phyloP scores from a whole-genome alignment of 2,888 invertebrate species.

The Ptychoptera albimana region DNA sequence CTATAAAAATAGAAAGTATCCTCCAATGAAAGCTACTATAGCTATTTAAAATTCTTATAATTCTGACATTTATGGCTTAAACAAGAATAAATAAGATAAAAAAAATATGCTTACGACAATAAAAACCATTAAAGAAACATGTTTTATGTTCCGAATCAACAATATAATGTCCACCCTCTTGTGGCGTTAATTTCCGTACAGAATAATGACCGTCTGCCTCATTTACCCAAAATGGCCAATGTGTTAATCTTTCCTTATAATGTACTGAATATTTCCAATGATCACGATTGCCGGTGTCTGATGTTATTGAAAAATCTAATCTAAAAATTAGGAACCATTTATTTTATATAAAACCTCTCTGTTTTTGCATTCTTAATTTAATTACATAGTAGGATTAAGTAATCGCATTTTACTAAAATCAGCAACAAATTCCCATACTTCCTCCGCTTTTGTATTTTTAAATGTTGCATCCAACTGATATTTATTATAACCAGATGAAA shows the following conservation, averaged over 20 bases:
- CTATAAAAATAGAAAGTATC: background rate
- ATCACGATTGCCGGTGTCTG: conserved; percentile 47
- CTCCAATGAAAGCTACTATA: background rate
- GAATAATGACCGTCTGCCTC: conserved; percentile 40
- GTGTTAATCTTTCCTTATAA: conserved; percentile 46
- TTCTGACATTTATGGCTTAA: background rate
- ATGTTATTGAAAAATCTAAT: conserved; percentile 40
- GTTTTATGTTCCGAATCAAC: conserved; percentile 46
- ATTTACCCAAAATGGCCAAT: conserved; percentile 45
- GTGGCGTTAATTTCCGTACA: conserved; percentile 34
- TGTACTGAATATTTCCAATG: conserved; percentile 52
- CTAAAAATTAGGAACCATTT: conserved; percentile 32
- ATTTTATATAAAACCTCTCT: too few relatives aligned
- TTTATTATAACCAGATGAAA: conserved; percentile 24
- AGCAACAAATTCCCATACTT: conserved; percentile 57
- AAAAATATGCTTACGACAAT: conserved; percentile 40
- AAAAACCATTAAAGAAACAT: conserved; percentile 39
- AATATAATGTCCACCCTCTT: conserved; percentile 30
- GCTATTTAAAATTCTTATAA: background rate
- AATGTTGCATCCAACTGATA: conserved; percentile 35
- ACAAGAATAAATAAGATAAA: background rate
- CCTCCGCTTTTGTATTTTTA: conserved; percentile 37
- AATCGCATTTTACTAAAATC: conserved; percentile 57
- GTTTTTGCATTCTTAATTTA: conserved; percentile 11
- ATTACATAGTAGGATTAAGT: conserved; percentile 58